phyloP scores from a whole-genome alignment of 1,140 invertebrate species.

The Dreissena rostriformis region DNA sequence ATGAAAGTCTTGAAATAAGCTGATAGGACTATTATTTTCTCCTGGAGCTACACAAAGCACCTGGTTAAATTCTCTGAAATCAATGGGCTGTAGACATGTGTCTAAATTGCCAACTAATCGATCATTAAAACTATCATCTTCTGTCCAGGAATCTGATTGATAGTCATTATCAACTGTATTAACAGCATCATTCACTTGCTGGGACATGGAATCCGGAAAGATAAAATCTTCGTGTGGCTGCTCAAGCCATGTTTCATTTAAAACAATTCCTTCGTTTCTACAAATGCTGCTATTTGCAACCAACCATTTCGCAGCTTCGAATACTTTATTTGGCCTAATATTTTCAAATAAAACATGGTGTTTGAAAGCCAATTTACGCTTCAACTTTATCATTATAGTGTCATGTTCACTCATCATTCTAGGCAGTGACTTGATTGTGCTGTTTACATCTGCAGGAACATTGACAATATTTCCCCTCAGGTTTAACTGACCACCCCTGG shows the following conservation, averaged over 20 bases:
- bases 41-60: slow-evolving; percentile 37
- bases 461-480: slow-evolving; percentile 24
- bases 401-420: slow-evolving; percentile 27
- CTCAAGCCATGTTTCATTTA: slow-evolving; percentile 9
- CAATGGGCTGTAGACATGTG: slow-evolving; percentile 6
- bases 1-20: slow-evolving; percentile 30
- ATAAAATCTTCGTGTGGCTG: not conserved
- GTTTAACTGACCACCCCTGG: slow-evolving; percentile 13
- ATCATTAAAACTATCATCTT: slow-evolving; percentile 9
- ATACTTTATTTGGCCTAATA: slow-evolving; percentile 48
- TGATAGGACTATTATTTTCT: slow-evolving; percentile 25
- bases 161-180: not conserved
- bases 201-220: too few relatives aligned
- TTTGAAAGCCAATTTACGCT: slow-evolving; percentile 51
- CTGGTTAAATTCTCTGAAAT: slow-evolving; percentile 32
- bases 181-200: too few relatives aligned
- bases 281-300: slow-evolving; percentile 38
- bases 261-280: slow-evolving; percentile 23
- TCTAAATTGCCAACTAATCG: not conserved
- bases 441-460: slow-evolving; percentile 27
- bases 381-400: slow-evolving; percentile 52
- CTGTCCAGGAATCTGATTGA: slow-evolving; percentile 9
- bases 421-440: slow-evolving; percentile 50
- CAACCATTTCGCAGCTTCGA: slow-evolving; percentile 32
- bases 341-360: slow-evolving; percentile 53